phyloP scores from a whole-genome alignment of 2,888 invertebrate genomes.

The Drosophila koepferae region DNA sequence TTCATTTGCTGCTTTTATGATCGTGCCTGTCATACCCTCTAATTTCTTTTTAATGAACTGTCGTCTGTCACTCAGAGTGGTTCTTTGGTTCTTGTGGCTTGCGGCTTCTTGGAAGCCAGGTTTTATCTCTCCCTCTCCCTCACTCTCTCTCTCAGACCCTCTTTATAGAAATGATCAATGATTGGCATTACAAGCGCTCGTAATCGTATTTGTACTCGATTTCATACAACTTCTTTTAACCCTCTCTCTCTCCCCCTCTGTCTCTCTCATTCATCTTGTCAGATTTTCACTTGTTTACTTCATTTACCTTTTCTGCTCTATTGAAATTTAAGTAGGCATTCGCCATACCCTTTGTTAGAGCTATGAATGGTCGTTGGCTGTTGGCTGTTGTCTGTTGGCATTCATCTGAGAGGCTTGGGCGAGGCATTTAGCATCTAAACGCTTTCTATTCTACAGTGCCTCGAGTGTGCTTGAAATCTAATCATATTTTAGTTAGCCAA shows the following conservation, averaged over 20 bases:
- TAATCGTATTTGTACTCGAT: constrained; percentile 35
- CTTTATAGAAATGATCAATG: constrained; percentile 43
- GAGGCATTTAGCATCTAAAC: constrained; percentile 40
- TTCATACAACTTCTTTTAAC: neutral
- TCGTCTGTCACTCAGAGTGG: constrained; percentile 44
- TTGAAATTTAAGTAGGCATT: constrained; percentile 58
- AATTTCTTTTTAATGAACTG: constrained; percentile 67
- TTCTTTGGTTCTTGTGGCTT: neutral
- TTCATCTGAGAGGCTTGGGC: constrained; percentile 1
- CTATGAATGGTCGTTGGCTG: constrained; percentile 35
- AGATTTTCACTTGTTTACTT: constrained; percentile 23
- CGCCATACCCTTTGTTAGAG: constrained; percentile 48
- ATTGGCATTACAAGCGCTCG: constrained; percentile 56
- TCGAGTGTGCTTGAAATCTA: neutral
- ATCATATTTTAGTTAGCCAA: neutral
- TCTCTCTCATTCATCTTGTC: constrained; percentile 11
- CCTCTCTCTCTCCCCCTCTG: neutral
- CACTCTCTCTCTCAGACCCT: neutral
- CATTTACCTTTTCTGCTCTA: constrained; percentile 32
- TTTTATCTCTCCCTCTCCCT: constrained; percentile 6
- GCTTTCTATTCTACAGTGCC: constrained; percentile 49
- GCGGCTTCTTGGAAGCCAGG: constrained; percentile 41
- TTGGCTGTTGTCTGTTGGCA: neutral
- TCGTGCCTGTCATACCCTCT: constrained; percentile 34
- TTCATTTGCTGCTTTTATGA: constrained; percentile 27